Evolutionary conservation across 1,140 invertebrate species (phyloP).

Genomic region (Globodera rostochiensis): DNA sequence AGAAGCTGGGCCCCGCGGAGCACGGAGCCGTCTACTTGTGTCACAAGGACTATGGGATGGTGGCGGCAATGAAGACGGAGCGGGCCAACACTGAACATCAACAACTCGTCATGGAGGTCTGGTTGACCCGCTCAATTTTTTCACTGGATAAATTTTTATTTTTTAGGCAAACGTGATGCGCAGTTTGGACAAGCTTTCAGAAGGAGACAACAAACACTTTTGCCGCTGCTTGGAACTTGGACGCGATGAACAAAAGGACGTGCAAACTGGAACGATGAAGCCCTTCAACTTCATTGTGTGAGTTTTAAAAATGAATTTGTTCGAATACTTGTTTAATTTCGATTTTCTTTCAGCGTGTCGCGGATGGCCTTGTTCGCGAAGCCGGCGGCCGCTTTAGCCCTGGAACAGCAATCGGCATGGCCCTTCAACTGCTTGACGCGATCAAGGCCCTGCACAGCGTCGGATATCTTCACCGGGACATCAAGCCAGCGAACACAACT

Average conservation of each 20-base stretch:
- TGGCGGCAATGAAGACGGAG: not conserved
- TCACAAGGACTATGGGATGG: not conserved
- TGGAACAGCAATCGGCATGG: not conserved
- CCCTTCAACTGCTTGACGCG: not conserved
- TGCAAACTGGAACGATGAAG: too few species aligned
- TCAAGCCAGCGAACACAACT: conserved; percentile 8
- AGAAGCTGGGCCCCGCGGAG: conserved; percentile 15
- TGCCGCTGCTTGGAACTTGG: not conserved
- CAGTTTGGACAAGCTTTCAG: not conserved
- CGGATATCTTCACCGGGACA: conserved; percentile 15
- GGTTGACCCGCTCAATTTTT: too few species aligned
- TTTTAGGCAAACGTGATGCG: not conserved
- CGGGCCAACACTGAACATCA: too few species aligned
- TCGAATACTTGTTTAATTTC: too few species aligned
- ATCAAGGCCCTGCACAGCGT: not conserved
- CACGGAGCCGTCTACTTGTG: conserved; percentile 12
- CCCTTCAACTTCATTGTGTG: conserved; percentile 15
- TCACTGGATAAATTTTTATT: too few species aligned
- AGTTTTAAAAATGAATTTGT: not conserved
- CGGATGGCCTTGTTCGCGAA: not conserved
- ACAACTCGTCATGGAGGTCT: too few species aligned
- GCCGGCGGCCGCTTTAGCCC: too few species aligned
- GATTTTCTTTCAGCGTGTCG: too few species aligned
- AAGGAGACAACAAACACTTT: not conserved
- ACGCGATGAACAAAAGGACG: not conserved